Conservation (phyloP, 2,113 vertebrate species). For the Thryonomys swinderianus region DNA sequence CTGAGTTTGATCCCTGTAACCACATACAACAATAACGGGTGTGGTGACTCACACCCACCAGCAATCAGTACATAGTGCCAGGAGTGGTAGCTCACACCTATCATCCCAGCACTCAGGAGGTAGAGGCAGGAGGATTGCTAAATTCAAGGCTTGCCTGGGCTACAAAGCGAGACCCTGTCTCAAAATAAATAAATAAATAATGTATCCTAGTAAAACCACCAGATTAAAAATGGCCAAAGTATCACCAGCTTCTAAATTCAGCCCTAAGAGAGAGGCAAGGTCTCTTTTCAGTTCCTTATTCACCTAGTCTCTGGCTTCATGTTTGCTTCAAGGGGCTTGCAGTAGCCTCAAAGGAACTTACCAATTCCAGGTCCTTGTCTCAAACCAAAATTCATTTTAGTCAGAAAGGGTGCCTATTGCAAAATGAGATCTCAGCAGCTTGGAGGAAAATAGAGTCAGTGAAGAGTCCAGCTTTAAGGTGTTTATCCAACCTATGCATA, state of each 20-base stretch:
- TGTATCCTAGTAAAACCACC: constrained; percentile 47
- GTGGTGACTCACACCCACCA: too few species aligned
- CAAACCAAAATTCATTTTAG: constrained; percentile 75
- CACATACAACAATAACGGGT: too few species aligned
- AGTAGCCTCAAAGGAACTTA: constrained; percentile 62
- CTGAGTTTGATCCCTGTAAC: too few species aligned
- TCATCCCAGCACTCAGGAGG: too few species aligned
- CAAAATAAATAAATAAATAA: too few species aligned
- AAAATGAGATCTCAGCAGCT: constrained; percentile 70
- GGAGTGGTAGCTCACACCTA: too few species aligned
- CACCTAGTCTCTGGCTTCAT: constrained; percentile 55
- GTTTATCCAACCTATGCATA: constrained; percentile 61
- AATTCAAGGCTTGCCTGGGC: too few species aligned
- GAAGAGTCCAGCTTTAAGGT: constrained; percentile 66
- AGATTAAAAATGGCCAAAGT: constrained; percentile 69
- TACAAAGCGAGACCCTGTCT: too few species aligned
- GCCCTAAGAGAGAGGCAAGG: constrained; percentile 35
- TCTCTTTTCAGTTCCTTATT: constrained; percentile 68
- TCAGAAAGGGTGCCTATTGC: constrained; percentile 66
- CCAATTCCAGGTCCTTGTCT: constrained; percentile 67
- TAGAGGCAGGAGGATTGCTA: too few species aligned
- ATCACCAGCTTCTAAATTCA: constrained; percentile 63
- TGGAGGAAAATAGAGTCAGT: constrained; percentile 69
- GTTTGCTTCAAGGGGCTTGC: constrained; percentile 66
- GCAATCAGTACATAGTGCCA: too few species aligned